Percentiles rank a stretch among this genome's conserved stretches.
These are phyloP conservation scores for Poecilia gillii DNA, from an alignment of 2,797 vertebrate species.

Conservation along the genomic window DNA sequence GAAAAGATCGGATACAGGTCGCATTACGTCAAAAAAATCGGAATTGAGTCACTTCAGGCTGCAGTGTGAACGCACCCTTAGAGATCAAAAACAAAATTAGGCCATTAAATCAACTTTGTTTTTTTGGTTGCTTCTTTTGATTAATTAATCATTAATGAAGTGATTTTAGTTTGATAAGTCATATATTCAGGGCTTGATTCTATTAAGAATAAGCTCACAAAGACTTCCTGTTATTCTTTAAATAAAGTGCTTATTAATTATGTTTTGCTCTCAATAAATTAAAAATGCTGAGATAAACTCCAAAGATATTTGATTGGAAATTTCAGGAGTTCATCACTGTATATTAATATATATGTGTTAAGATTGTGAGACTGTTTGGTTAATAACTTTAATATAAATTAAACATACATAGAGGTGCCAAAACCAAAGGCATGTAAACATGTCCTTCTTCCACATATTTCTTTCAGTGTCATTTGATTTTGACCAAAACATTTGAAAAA, in stretches of 20 bases:
- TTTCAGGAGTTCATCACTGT: not conserved
- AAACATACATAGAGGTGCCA: not conserved
- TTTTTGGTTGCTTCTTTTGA: not conserved
- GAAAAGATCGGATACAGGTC: no score
- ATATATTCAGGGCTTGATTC: not conserved
- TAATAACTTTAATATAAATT: not conserved
- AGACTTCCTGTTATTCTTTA: not conserved
- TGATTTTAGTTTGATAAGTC: not conserved
- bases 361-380: not conserved
- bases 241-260: not conserved
- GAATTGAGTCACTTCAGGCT: no score
- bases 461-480: not conserved
- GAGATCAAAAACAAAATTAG: not conserved
- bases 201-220: not conserved
- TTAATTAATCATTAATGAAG: not conserved
- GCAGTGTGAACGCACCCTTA: no score
- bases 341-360: not conserved
- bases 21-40: no score
- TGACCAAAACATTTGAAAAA: not conserved
- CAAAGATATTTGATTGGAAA: not conserved
- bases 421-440: not conserved
- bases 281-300: not conserved
- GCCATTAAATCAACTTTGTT: not conserved
- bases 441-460: not conserved
- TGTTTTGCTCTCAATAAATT: not conserved